Percentiles rank a stretch among this genome's conserved stretches.
phyloP scores from a whole-genome alignment of 1,140 invertebrate genomes.

The Cydia fagiglandana region DNA sequence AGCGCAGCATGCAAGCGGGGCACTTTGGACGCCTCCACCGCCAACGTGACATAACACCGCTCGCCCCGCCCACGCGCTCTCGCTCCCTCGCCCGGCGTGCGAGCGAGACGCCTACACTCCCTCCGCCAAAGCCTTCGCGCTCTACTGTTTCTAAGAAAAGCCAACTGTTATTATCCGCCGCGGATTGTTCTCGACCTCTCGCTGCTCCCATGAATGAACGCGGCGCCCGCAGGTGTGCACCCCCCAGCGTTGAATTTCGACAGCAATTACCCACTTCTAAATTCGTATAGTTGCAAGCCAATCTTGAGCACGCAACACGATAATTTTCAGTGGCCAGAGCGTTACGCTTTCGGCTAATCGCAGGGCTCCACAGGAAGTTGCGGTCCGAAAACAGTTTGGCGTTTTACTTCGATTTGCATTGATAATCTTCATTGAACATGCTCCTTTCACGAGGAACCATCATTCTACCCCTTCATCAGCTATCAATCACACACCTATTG shows the following conservation, averaged over 20 bases:
- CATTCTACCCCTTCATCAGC: conserved; percentile 32
- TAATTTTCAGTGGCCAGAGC: conserved; percentile 66
- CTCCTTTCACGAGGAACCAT: conserved; percentile 45
- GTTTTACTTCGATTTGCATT: conserved; percentile 51
- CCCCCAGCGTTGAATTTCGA: conserved; percentile 63
- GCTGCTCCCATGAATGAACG: conserved; percentile 72
- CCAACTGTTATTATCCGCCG: conserved; percentile 73
- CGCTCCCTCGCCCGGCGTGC: conserved; percentile 52
- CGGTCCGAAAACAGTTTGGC: conserved; percentile 50
- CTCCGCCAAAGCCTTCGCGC: conserved; percentile 70
- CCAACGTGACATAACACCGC: conserved; percentile 63
- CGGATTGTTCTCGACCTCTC: conserved; percentile 72
- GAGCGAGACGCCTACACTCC: conserved; percentile 56
- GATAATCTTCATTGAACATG: conserved; percentile 42
- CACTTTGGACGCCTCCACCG: conserved; percentile 58
- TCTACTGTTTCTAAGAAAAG: conserved; percentile 73
- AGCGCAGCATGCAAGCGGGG: conserved; percentile 56
- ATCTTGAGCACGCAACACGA: conserved; percentile 68
- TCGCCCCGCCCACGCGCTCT: conserved; percentile 69
- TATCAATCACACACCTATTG: conserved; percentile 67
- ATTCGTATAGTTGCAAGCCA: conserved; percentile 50
- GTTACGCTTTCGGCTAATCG: conserved; percentile 54
- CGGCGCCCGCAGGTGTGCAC: conserved; percentile 69
- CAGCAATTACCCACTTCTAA: conserved; percentile 61
- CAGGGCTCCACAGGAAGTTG: conserved; percentile 61